A percentile compares a stretch with the other conserved stretches of the same genome.
phyloP scores from a whole-genome alignment of 2,888 invertebrate species.

The Leistus spinibarbis region DNA sequence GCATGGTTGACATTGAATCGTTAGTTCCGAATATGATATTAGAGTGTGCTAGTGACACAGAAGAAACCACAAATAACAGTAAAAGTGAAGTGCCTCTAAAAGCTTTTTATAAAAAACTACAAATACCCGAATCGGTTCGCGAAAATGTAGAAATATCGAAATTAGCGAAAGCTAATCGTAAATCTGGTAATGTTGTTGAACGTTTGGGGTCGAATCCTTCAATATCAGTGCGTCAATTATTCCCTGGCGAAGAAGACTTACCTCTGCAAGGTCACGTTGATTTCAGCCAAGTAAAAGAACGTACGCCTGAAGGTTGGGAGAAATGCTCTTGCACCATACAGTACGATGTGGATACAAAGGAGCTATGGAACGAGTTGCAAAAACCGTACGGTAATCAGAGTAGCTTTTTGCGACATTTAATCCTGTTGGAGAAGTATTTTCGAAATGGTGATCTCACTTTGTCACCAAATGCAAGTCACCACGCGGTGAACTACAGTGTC shows the following conservation, averaged over 20 bases:
- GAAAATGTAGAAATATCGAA: conserved; percentile 50
- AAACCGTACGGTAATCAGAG: conserved; percentile 88
- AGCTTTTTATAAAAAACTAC: conserved; percentile 45
- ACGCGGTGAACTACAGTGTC: conserved; percentile 78
- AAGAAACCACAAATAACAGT: conserved; percentile 44
- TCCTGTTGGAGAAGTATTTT: conserved; percentile 82
- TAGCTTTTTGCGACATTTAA: conserved; percentile 80
- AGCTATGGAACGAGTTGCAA: conserved; percentile 80
- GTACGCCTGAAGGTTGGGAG: conserved; percentile 85
- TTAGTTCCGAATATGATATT: conserved; percentile 55
- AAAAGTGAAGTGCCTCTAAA: conserved; percentile 45
- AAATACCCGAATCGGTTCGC: conserved; percentile 47
- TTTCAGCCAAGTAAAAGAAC: conserved; percentile 71
- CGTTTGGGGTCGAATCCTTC: conserved; percentile 78
- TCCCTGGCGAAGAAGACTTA: conserved; percentile 84
- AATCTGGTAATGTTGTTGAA: conserved; percentile 63
- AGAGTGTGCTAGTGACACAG: conserved; percentile 52
- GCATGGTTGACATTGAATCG: conserved; percentile 55
- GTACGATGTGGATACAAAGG: conserved; percentile 81
- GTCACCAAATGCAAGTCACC: conserved; percentile 73
- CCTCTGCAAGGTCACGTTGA: conserved; percentile 77
- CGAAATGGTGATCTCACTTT: conserved; percentile 78
- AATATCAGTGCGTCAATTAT: conserved; percentile 80
- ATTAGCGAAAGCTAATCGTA: conserved; percentile 53
- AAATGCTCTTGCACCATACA: conserved; percentile 79